Conservation (phyloP, 2,113 vertebrate genomes). For the Ailurus styani region DNA sequence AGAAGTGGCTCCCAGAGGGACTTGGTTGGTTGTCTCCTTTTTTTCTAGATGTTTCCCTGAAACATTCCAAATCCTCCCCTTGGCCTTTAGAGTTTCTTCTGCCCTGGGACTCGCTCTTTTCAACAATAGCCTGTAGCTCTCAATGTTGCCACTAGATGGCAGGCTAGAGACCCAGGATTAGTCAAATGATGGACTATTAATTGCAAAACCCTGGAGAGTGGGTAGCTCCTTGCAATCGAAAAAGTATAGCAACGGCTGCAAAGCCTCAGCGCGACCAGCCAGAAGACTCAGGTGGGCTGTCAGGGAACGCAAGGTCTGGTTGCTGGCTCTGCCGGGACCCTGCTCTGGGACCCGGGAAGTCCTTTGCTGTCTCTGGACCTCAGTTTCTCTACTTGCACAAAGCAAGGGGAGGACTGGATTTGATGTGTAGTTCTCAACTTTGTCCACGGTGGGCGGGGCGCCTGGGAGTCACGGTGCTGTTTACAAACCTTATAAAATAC, state of each 20-base stretch:
- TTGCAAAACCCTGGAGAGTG: background rate
- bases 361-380: background rate
- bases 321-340: background rate
- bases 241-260: background rate
- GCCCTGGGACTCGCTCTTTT: background rate
- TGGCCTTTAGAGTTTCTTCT: background rate
- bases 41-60: background rate
- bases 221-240: background rate
- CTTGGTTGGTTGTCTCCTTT: background rate
- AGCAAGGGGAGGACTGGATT: background rate
- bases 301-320: background rate
- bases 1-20: background rate
- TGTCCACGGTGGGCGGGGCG: too few relatives aligned
- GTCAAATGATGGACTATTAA: background rate
- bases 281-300: background rate
- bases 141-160: slow-evolving; percentile 39
- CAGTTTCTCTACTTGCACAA: background rate
- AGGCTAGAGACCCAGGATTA: background rate
- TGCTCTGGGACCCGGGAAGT: background rate
- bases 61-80: background rate
- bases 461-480: background rate
- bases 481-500: background rate
- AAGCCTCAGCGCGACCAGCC: background rate
- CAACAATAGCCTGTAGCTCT: background rate
- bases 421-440: background rate